These are phyloP conservation scores for Ectemnius cavifrons DNA, from an alignment of 2,888 invertebrate species.

Conservation along the genomic window DNA sequence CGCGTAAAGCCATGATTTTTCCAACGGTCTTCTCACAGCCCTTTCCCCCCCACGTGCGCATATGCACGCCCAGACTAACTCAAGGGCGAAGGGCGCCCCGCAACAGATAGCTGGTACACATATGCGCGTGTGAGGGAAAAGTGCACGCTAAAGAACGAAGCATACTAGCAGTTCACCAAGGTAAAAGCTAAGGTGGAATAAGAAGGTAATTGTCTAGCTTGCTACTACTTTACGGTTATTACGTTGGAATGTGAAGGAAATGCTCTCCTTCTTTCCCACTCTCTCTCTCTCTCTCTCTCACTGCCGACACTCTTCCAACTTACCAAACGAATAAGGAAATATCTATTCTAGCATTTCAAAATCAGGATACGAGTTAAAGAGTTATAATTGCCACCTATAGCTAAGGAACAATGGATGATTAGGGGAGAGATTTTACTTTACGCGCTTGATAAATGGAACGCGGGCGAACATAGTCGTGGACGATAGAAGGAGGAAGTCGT, in stretches of 20 bases:
- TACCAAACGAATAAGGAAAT: no score
- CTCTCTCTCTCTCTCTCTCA: constrained; percentile 32
- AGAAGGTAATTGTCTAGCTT: constrained; percentile 10
- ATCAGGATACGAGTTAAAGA: no score
- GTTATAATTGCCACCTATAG: constrained; percentile 12
- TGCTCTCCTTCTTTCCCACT: constrained; percentile 35
- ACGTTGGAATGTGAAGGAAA: constrained; percentile 52
- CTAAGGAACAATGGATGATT: constrained; percentile 41
- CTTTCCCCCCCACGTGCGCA: constrained; percentile 40
- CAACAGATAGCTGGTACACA: background rate
- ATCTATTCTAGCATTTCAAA: no score
- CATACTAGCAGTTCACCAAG: constrained; percentile 18
- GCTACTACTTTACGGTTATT: constrained; percentile 72
- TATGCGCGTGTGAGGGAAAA: background rate
- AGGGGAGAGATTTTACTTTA: constrained; percentile 31
- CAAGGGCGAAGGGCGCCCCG: constrained; percentile 36
- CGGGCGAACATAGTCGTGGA: constrained; percentile 35
- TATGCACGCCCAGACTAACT: constrained; percentile 41
- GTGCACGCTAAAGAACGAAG: constrained; percentile 4
- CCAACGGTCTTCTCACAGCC: constrained; percentile 58
- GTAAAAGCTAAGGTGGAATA: background rate
- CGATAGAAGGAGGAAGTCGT: constrained; percentile 48
- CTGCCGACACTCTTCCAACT: background rate
- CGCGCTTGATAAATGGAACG: constrained; percentile 56
- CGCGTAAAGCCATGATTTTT: constrained; percentile 76